These are phyloP conservation scores for Andricus quercusramuli DNA, from an alignment of 2,888 invertebrate species.

Conservation along the genomic window DNA sequence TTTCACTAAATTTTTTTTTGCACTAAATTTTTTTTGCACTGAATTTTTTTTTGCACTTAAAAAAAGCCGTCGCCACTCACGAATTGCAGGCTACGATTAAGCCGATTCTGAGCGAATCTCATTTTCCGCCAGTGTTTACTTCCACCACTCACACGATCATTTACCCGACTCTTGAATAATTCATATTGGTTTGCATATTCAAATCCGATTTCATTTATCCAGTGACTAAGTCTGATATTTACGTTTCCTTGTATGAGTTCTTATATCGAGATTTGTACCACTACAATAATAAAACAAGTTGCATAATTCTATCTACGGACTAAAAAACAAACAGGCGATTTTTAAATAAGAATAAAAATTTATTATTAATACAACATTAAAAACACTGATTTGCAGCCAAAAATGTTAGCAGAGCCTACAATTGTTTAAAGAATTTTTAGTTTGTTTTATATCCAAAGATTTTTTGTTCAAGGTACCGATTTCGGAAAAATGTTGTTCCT, in stretches of 20 bases:
- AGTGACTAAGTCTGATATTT: slow-evolving; percentile 27
- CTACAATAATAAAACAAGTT: background rate
- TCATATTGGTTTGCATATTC: slow-evolving; percentile 26
- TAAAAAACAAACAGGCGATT: too few species aligned
- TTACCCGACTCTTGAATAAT: slow-evolving; percentile 24
- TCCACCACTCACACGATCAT: slow-evolving; percentile 11
- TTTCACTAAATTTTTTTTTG: too few species aligned
- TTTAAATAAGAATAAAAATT: too few species aligned
- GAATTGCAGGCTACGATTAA: background rate
- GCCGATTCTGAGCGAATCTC: background rate
- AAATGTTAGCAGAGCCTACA: too few species aligned
- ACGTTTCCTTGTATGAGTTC: slow-evolving; percentile 15
- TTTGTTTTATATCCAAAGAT: too few species aligned
- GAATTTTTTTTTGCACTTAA: background rate
- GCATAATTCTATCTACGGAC: background rate
- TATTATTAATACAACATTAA: too few species aligned
- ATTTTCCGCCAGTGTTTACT: slow-evolving; percentile 23
- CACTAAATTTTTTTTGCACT: background rate
- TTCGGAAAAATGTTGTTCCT: too few species aligned
- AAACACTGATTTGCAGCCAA: too few species aligned
- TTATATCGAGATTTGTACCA: background rate
- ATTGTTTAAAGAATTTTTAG: too few species aligned
- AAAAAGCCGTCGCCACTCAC: background rate
- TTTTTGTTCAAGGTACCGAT: too few species aligned
- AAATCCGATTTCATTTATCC: slow-evolving; percentile 36